These are phyloP conservation scores for Melanerpes aurifrons DNA, from an alignment of 2,113 vertebrate species.

Conservation along the genomic window DNA sequence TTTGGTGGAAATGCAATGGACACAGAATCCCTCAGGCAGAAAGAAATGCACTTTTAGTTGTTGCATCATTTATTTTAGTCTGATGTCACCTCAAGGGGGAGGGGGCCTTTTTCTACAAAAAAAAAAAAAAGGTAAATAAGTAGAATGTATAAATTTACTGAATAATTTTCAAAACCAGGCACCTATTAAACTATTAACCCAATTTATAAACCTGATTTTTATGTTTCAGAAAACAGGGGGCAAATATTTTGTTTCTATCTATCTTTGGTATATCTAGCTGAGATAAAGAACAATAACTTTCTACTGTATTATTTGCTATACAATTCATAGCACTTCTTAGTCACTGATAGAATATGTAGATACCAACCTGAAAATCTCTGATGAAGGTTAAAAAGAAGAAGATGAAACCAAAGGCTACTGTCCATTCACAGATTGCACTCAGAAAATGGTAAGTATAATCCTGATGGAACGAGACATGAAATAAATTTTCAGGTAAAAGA, in stretches of 20 bases:
- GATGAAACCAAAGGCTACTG: constrained; percentile 90
- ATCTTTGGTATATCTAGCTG: background rate
- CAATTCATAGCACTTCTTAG: background rate
- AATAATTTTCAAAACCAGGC: background rate
- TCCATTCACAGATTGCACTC: constrained; percentile 94
- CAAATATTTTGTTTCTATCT: background rate
- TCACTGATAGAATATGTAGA: background rate
- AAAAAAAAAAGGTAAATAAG: background rate
- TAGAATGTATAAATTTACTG: background rate
- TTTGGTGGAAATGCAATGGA: background rate
- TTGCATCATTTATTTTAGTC: background rate
- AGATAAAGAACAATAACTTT: background rate
- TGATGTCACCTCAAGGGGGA: background rate
- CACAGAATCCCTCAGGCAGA: background rate
- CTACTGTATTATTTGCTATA: background rate
- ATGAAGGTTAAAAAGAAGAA: constrained; percentile 95
- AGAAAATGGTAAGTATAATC: constrained; percentile 78
- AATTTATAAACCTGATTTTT: background rate
- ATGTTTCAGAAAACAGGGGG: background rate
- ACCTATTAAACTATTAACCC: background rate
- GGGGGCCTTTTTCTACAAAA: background rate
- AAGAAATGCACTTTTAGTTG: background rate
- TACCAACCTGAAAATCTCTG: constrained; percentile 91
- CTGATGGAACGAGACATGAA: constrained; percentile 62
- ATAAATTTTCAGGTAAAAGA: background rate